Percentiles rank a stretch among this genome's conserved stretches.
Evolutionary conservation across 2,113 vertebrate genomes (phyloP).

Genomic region (Loxodonta africana): DNA sequence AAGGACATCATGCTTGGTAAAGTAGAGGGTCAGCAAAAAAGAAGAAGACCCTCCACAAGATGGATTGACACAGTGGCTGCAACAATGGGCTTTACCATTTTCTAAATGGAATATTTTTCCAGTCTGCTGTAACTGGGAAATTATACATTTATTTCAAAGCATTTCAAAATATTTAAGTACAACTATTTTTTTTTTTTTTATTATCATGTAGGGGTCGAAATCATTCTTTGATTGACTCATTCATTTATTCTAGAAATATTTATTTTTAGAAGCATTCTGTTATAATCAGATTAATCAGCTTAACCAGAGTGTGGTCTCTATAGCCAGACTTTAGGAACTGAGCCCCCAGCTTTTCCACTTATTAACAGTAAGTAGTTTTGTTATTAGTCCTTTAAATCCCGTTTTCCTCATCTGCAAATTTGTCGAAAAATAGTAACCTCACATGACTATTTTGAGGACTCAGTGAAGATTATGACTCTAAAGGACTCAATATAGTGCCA

Average conservation of each 20-base stretch:
- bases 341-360: background rate
- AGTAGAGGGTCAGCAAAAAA: too few species aligned
- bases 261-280: background rate
- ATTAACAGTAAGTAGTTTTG: background rate
- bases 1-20: too few species aligned
- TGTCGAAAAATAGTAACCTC: conserved; percentile 26
- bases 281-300: background rate
- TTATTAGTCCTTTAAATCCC: background rate
- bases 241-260: background rate
- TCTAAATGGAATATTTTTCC: background rate
- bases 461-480: background rate
- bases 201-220: background rate
- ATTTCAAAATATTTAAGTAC: background rate
- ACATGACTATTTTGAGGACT: background rate
- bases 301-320: background rate
- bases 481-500: background rate
- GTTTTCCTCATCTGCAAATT: background rate
- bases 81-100: background rate
- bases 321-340: background rate
- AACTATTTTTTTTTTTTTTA: background rate
- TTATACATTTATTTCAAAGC: background rate
- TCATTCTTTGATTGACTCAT: background rate
- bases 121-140: background rate
- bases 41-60: too few species aligned
- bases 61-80: too few species aligned